phyloP scores from a whole-genome alignment of 2,888 invertebrate genomes.

The Chrysotoxum bicinctum region DNA sequence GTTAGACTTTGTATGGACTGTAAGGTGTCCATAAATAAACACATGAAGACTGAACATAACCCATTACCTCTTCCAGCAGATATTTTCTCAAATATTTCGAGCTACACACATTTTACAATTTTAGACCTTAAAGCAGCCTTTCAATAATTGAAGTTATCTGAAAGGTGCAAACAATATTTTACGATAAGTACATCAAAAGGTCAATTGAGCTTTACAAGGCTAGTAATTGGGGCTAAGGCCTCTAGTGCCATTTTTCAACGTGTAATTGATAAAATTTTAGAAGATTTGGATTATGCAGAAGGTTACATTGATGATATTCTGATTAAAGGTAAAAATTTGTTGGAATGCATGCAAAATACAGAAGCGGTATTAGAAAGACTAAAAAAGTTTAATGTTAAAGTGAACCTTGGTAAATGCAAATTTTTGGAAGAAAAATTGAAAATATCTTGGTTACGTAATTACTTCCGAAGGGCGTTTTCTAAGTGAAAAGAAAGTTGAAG shows the following conservation, averaged over 20 bases:
- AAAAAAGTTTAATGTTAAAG: conserved; percentile 17
- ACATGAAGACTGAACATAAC: conserved; percentile 27
- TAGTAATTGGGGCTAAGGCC: not conserved
- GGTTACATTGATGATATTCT: not conserved
- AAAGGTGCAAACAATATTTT: not conserved
- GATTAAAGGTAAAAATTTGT: not conserved
- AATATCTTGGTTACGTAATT: conserved; percentile 21
- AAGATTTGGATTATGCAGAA: not conserved
- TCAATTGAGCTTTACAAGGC: not conserved
- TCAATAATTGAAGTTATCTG: not conserved
- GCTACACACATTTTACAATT: not conserved
- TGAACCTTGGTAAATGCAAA: conserved; percentile 13
- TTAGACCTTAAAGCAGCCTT: not conserved
- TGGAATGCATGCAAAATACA: conserved; percentile 15
- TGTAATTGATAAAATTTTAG: conserved; percentile 7
- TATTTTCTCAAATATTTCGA: not conserved
- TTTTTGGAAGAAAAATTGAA: no score
- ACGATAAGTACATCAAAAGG: not conserved
- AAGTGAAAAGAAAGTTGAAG: conserved; percentile 25
- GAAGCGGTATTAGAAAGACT: conserved; percentile 12
- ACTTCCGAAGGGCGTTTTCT: not conserved
- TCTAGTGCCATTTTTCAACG: conserved; percentile 11
- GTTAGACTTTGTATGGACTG: conserved; percentile 24
- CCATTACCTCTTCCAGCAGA: conserved; percentile 23
- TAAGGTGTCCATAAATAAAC: conserved; percentile 29